Conservation (phyloP, 2,888 invertebrate genomes). For the Drosophila tripunctata region DNA sequence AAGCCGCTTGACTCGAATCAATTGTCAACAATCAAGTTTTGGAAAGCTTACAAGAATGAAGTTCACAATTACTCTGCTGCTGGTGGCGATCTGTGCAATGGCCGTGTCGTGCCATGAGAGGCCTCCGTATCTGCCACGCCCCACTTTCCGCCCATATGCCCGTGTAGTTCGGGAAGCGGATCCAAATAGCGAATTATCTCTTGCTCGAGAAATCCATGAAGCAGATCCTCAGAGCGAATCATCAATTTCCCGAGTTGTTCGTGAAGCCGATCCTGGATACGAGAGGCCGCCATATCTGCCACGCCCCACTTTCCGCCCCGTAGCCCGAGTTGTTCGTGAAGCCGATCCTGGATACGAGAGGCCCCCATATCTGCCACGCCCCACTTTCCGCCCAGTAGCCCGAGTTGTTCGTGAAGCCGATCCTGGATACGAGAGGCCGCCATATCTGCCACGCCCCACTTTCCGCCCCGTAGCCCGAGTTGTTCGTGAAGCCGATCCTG, state of each 20-base stretch:
- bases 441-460: too few relatives aligned
- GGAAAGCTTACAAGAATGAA: constrained; percentile 22
- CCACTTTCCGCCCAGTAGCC: constrained; percentile 1
- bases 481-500: constrained; percentile 8
- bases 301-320: not conserved
- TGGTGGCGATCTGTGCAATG: constrained; percentile 30
- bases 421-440: constrained; percentile 10
- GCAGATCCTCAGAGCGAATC: not conserved
- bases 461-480: constrained; percentile 2
- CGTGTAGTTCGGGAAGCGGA: constrained; percentile 14
- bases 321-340: constrained; percentile 5
- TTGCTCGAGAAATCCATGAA: too few relatives aligned
- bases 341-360: constrained; percentile 15
- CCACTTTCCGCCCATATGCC: constrained; percentile 1
- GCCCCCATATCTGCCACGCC: constrained; percentile 15
- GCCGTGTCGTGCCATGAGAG: constrained; percentile 12
- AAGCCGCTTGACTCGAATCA: not conserved
- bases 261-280: constrained; percentile 10
- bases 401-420: constrained; percentile 12
- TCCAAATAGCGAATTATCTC: too few relatives aligned
- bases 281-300: constrained; percentile 1
- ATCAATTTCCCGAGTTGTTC: not conserved
- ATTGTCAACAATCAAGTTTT: constrained; percentile 17
- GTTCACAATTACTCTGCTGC: constrained; percentile 21
- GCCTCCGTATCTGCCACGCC: constrained; percentile 16